Base-by-base conservation (phyloP, 2,888 invertebrate species). In the Eristalinus sepulchralis region DNA sequence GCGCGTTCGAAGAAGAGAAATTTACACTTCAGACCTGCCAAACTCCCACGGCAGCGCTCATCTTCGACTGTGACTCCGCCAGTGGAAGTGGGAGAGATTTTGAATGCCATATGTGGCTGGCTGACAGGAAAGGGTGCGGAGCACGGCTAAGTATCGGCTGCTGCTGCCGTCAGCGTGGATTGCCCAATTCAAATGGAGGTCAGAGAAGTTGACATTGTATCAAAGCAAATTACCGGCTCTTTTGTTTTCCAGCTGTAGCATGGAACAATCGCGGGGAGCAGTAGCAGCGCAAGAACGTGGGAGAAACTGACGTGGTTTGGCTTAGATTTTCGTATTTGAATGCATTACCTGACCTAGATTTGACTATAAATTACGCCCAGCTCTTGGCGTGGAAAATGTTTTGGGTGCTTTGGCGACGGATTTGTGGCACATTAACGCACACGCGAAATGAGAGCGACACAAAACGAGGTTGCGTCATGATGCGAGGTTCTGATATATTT, bases 71-170 rank as follows among this genome's bases (percentile, higher is more conserved):
- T 11, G 55, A 63, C 55, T 70, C 53, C 2, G 34, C 34, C 63
- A 55, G 70, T 75, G 57, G 53, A 34, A 47, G 63, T 53, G 34
- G 33, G 57, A 68, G 53, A 60, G 60, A 67, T 62, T 36, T 47
- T 17, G 31, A 79, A 70, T 70, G 53, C 55, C 27, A 67, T 71
- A 33, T 77, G 79, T 53, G 83, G 60, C 57, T 57, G 11, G 24
- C 22, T 1, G 57, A n/a, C 80, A 79, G 84, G 84, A 79, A 84
- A 76, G 70, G 84, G 79, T 79, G 83, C 66, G 83, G 79, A 71
- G 70, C 60, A 79, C 34, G 33, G 20, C 64, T 27, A 5, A 3
- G 2, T 3, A 27, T 5, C 27, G 27, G 27, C 27, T 27, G 5
- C 27, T 27, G 27, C 5, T 75, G 62, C 22, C 62, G 68, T 34